Base-by-base conservation (phyloP, 2,888 invertebrate genomes). In the Drosophila paramelanica region DNA sequence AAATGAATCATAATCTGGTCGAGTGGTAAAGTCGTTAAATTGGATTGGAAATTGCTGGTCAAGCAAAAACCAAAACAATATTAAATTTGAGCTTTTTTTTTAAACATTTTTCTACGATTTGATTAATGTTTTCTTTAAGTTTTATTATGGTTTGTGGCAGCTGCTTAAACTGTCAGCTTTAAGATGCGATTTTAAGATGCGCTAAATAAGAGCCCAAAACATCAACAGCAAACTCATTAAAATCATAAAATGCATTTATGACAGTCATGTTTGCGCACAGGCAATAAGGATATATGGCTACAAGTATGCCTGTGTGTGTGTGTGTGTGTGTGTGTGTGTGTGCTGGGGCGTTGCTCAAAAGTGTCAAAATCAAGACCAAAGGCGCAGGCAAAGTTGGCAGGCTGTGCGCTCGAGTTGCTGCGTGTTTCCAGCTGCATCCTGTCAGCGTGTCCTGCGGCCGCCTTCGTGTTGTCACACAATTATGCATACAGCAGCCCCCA, bases 221-320 rank as follows among this genome's bases (percentile, higher is more conserved):
- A 86, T 88, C 76, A 89, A 87, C 89, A 76, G 84, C 83, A 88
- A 85, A 87, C 87, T 89, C 87, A 85, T 85, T 85, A 85, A 89
- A 88, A 89, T 81, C 89, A 87, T 83, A 87, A 85, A 85, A 88
- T 77, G 89, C 87, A 88, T 86, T 88, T 88, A 83, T 89, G 87
- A 78, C 87, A 89, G 77, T 50, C 67, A 56, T 82, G 88, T 81
- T 82, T 85, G 85, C 67, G 79, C 76, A 67, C 58, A 65, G 88
- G 88, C 88, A 88, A 85, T 81, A 88, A 88, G 53, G 61, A 62
- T 61, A 59, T 57, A 27, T 38, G 39, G 14, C 36, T 23, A 17
- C 20, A 31, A 33, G 49, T 33, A 23, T 47, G 57, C 41, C 31
- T 7, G 13, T 17, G 38, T 25, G 17, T 39, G n/a, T 10, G n/a